A percentile compares a stretch with the other conserved stretches of the same genome.
Evolutionary conservation across 2,113 vertebrate species (phyloP).

Genomic region (Cryptoleucopteryx plumbea): DNA sequence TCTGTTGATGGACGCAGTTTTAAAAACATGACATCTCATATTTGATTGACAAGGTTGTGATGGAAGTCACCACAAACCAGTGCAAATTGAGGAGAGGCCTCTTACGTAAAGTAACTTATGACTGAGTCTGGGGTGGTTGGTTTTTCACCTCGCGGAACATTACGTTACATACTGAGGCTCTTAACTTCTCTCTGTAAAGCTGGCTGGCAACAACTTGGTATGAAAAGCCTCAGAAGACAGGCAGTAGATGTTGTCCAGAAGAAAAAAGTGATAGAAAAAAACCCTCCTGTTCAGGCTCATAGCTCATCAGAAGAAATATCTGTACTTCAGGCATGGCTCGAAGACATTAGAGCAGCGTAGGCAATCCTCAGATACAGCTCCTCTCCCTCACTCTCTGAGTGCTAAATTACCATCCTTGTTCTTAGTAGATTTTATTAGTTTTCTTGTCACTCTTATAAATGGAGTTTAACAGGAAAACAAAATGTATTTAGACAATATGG

Average conservation of each 20-base stretch:
- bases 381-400: neutral
- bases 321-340: neutral
- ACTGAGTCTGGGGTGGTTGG: neutral
- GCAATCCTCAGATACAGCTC: neutral
- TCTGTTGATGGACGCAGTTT: neutral
- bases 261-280: neutral
- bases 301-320: neutral
- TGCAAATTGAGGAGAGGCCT: neutral
- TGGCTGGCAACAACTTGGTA: neutral
- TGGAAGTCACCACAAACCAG: neutral
- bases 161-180: neutral
- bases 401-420: slow-evolving; percentile 31
- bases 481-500: slow-evolving; percentile 27
- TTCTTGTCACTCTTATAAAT: slow-evolving; percentile 46
- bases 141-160: neutral
- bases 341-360: neutral
- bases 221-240: neutral
- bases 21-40: neutral
- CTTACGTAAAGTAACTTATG: neutral
- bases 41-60: neutral
- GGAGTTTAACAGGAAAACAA: slow-evolving; percentile 20
- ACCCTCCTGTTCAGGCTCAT: neutral
- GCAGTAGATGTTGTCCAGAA: neutral
- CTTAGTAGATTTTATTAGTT: slow-evolving; percentile 41
- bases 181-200: neutral